Evolutionary conservation across 2,888 invertebrate genomes (phyloP).

Genomic region (Oligia fasciuncula): DNA sequence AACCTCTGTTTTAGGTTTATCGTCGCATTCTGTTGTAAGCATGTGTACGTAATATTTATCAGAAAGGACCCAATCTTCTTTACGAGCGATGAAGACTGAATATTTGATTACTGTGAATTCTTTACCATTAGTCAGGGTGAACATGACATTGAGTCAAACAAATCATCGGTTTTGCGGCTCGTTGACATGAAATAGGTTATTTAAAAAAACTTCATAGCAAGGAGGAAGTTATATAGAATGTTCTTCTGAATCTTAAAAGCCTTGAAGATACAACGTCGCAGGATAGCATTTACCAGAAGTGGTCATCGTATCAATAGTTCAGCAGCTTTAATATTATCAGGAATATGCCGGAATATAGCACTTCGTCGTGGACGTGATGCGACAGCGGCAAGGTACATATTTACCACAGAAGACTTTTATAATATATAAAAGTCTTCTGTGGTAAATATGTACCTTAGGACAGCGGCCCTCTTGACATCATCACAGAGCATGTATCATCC

Average conservation of each 20-base stretch:
- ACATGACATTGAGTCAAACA: slow-evolving; percentile 1
- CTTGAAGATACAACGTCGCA: not conserved
- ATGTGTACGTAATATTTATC: slow-evolving; percentile 54
- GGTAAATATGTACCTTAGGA: too few species aligned
- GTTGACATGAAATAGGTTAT: not conserved
- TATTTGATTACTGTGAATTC: slow-evolving; percentile 50
- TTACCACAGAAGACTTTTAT: too few species aligned
- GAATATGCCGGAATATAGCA: not conserved
- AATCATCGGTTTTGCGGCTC: not conserved
- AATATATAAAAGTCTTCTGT: too few species aligned
- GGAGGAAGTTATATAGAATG: not conserved
- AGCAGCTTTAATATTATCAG: not conserved
- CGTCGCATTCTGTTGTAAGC: slow-evolving; percentile 39
- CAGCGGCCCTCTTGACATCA: too few species aligned
- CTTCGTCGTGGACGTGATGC: not conserved
- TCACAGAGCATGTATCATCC: not conserved
- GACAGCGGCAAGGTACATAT: too few species aligned
- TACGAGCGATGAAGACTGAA: slow-evolving; percentile 52
- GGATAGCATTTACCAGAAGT: not conserved
- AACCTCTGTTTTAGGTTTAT: slow-evolving; percentile 46
- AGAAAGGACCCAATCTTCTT: slow-evolving; percentile 45
- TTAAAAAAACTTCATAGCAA: not conserved
- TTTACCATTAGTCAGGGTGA: slow-evolving; percentile 13
- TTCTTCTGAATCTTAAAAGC: not conserved
- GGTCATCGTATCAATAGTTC: not conserved